phyloP scores from a whole-genome alignment of 2,888 invertebrate species.

The Autographa pulchrina region DNA sequence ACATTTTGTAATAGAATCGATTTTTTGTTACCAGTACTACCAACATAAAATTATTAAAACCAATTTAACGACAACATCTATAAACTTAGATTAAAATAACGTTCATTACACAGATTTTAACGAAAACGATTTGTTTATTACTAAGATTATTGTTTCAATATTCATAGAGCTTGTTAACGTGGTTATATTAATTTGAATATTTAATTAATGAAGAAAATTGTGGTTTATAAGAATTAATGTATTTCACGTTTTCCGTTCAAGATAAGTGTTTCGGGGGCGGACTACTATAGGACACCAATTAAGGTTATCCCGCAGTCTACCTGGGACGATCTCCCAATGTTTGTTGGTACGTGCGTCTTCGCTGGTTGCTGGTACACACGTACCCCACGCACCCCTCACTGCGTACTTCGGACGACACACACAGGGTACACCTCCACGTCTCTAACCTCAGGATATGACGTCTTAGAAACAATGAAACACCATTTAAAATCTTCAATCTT shows the following conservation, averaged over 20 bases:
- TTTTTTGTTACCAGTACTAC: neutral
- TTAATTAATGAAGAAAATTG: constrained; percentile 24
- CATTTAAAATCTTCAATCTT: too few species aligned
- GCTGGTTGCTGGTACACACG: too few species aligned
- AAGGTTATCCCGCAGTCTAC: too few species aligned
- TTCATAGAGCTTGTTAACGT: constrained; percentile 54
- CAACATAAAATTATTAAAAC: neutral
- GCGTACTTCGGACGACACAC: too few species aligned
- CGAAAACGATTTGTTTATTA: constrained; percentile 52
- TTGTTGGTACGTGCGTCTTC: too few species aligned
- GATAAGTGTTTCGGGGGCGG: too few species aligned
- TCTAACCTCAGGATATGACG: too few species aligned
- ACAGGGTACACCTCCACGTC: too few species aligned
- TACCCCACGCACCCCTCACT: too few species aligned
- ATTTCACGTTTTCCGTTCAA: constrained; percentile 20
- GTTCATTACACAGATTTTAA: constrained; percentile 45
- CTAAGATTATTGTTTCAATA: constrained; percentile 58
- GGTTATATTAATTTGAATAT: constrained; percentile 46
- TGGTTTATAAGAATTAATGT: constrained; percentile 15
- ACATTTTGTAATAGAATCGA: neutral
- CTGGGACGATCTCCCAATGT: too few species aligned
- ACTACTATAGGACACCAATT: too few species aligned
- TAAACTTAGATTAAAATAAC: constrained; percentile 24
- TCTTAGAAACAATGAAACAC: too few species aligned
- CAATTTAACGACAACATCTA: constrained; percentile 25